These are phyloP conservation scores for Drosophila tristis DNA, from an alignment of 1,140 invertebrate genomes.

Conservation along the genomic window DNA sequence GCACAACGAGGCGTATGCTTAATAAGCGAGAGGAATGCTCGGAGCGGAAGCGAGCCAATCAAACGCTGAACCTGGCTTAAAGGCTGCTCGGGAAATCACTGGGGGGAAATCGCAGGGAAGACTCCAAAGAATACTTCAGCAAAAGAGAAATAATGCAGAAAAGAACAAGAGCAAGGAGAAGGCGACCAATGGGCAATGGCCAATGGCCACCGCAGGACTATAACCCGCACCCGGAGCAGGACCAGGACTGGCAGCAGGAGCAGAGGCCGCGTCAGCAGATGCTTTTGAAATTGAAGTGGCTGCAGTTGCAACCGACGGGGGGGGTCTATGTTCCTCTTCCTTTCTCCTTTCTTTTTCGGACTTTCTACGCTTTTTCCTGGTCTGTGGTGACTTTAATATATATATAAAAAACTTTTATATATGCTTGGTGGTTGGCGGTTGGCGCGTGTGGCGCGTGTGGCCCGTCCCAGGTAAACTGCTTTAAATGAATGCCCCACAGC, in stretches of 20 bases:
- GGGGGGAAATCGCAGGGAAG: conserved; percentile 30
- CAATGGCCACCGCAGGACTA: conserved; percentile 46
- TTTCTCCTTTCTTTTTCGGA: conserved; percentile 1
- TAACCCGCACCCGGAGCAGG: conserved; percentile 1
- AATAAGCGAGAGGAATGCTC: conserved; percentile 35
- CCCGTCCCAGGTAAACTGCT: conserved; percentile 64
- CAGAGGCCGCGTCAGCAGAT: conserved; percentile 17
- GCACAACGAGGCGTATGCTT: conserved; percentile 60
- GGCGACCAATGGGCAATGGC: conserved; percentile 31
- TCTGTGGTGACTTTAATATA: conserved; percentile 47
- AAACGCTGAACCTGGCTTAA: conserved; percentile 59
- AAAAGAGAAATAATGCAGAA: conserved; percentile 55
- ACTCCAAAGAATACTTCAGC: conserved; percentile 58
- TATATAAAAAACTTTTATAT: conserved; percentile 49
- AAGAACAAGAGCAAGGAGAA: conserved; percentile 33
- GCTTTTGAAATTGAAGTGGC: conserved; percentile 77
- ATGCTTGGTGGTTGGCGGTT: too few species aligned
- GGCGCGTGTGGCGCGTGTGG: not conserved
- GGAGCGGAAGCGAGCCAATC: conserved; percentile 46
- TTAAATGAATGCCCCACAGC: conserved; percentile 67
- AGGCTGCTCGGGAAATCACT: conserved; percentile 10
- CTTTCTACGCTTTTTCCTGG: conserved; percentile 11
- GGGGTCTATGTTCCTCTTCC: not conserved
- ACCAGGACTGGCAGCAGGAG: conserved; percentile 15
- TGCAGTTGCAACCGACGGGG: conserved; percentile 36